Evolutionary conservation across 2,113 vertebrate species (phyloP).

Genomic region (Tyrannus savana): DNA sequence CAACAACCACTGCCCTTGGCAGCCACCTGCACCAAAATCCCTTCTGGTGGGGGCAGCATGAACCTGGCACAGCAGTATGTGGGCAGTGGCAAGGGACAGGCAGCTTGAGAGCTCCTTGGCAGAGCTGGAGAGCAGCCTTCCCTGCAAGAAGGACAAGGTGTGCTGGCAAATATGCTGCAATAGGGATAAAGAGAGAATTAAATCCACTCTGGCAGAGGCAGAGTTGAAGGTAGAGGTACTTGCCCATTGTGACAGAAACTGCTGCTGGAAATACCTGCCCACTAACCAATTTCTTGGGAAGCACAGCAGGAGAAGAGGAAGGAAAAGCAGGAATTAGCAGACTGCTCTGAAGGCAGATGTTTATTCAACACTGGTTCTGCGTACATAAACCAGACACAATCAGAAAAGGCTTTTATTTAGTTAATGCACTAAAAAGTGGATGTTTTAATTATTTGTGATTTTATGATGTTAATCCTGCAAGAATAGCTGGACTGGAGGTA

Average conservation of each 20-base stretch:
- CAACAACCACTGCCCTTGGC: neutral
- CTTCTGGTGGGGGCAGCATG: accelerated
- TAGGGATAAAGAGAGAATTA: neutral
- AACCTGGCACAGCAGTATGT: accelerated
- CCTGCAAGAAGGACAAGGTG: neutral
- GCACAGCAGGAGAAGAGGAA: neutral
- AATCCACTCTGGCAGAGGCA: neutral
- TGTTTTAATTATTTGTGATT: conserved; percentile 12
- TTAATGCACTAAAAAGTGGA: neutral
- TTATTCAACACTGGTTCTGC: neutral
- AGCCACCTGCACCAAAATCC: neutral
- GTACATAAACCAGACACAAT: neutral
- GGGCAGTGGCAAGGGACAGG: neutral
- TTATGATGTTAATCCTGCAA: conserved; percentile 14
- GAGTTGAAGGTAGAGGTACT: neutral
- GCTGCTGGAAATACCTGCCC: neutral
- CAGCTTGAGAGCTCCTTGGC: neutral
- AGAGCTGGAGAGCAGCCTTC: neutral
- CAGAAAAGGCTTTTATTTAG: neutral
- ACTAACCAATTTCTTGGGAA: neutral
- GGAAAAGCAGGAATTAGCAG: neutral
- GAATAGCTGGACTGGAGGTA: conserved; percentile 1
- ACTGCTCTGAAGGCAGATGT: neutral
- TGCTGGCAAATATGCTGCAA: neutral
- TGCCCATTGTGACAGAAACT: neutral